Conservation (phyloP, 2,888 invertebrate species). For the Drosophila borealis region DNA sequence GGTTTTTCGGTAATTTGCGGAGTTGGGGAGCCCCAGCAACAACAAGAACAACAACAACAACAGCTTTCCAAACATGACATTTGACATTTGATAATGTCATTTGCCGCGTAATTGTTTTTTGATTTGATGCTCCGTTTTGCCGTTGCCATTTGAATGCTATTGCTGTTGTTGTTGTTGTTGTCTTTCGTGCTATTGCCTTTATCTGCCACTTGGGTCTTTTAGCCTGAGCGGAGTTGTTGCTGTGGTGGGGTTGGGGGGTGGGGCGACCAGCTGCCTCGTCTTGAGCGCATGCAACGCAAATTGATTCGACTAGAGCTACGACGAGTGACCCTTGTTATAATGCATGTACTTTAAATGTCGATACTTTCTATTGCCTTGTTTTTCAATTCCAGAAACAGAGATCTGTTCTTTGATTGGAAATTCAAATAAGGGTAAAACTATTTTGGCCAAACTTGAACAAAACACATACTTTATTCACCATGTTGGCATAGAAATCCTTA, state of each 20-base stretch:
- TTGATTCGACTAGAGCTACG: slow-evolving; percentile 36
- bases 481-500: too few species aligned
- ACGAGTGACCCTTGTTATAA: neutral
- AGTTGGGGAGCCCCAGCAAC: slow-evolving; percentile 12
- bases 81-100: slow-evolving; percentile 80
- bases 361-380: too few species aligned
- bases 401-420: too few species aligned
- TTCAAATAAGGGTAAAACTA: too few species aligned
- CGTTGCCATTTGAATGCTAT: slow-evolving; percentile 38
- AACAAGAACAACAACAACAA: neutral
- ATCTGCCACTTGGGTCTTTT: slow-evolving; percentile 54
- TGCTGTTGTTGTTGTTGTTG: slow-evolving; percentile 26
- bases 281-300: slow-evolving; percentile 30
- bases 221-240: neutral
- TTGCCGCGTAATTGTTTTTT: slow-evolving; percentile 79
- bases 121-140: slow-evolving; percentile 66
- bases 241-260: neutral
- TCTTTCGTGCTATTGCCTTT: slow-evolving; percentile 38
- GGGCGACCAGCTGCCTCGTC: neutral
- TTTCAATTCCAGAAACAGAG: too few species aligned
- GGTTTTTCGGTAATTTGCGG: slow-evolving; percentile 1
- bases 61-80: slow-evolving; percentile 71
- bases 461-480: too few species aligned
- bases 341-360: too few species aligned
- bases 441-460: too few species aligned